Conservation (phyloP, 2,113 vertebrate genomes). For the Montifringilla adamsi region DNA sequence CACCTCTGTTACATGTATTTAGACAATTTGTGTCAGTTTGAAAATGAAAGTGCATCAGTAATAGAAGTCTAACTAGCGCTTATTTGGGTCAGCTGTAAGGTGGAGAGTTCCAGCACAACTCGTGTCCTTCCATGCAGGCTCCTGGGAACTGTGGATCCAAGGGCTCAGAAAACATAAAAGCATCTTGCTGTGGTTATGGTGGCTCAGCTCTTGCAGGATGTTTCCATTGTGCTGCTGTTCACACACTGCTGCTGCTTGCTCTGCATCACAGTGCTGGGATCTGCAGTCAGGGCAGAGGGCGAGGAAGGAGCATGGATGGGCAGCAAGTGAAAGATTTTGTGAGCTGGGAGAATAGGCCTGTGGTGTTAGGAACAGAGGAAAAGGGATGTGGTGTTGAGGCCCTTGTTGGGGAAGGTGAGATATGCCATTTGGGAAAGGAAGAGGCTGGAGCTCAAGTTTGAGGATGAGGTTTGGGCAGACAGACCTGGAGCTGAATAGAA, state of each 20-base stretch:
- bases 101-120: neutral
- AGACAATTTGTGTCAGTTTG: neutral
- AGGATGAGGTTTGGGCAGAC: neutral
- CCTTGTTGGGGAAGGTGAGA: neutral
- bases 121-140: rapidly evolving
- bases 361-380: neutral
- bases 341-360: neutral
- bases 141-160: rapidly evolving
- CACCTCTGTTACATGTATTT: neutral
- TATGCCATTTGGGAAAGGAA: neutral
- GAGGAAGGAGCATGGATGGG: neutral
- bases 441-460: neutral
- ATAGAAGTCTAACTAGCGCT: neutral
- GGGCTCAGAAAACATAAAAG: neutral
- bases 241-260: neutral
- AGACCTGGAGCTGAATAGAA: neutral
- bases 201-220: neutral
- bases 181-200: neutral
- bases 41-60: neutral
- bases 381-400: neutral
- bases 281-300: neutral
- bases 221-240: neutral
- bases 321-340: neutral
- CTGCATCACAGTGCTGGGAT: neutral
- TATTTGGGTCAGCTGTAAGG: rapidly evolving